Conservation (phyloP, 2,113 vertebrate genomes). For the Heloderma charlesbogerti region DNA sequence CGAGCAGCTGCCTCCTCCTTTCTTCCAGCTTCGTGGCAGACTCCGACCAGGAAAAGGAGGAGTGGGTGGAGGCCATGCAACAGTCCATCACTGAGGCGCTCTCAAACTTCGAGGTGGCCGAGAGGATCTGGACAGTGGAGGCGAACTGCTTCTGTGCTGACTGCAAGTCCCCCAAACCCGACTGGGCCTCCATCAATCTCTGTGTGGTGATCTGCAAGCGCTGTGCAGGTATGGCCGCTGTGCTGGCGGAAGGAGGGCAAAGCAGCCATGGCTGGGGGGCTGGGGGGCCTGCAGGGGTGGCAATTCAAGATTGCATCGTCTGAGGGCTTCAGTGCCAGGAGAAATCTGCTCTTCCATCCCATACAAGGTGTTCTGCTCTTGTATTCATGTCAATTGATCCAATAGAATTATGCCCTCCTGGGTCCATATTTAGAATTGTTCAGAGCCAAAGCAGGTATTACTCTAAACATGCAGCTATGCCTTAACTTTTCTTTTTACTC, state of each 20-base stretch:
- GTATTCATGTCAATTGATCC: neutral
- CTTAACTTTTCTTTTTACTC: too few species aligned
- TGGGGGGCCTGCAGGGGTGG: too few species aligned
- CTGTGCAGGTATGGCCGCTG: conserved; percentile 85
- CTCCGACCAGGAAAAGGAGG: conserved; percentile 86
- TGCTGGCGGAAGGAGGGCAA: neutral
- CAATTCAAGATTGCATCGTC: neutral
- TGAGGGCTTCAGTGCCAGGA: neutral
- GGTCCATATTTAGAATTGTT: too few species aligned
- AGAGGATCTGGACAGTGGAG: conserved; percentile 86
- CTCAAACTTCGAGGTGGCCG: conserved; percentile 89
- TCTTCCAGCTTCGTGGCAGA: conserved; percentile 87
- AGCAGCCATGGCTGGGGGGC: neutral
- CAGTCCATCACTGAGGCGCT: conserved; percentile 86
- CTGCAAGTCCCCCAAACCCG: conserved; percentile 83
- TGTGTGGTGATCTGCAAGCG: conserved; percentile 93
- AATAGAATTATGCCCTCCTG: too few species aligned
- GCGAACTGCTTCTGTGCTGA: conserved; percentile 90
- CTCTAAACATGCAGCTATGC: too few species aligned
- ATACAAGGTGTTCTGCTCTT: too few species aligned
- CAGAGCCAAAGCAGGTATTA: too few species aligned
- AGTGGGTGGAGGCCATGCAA: conserved; percentile 91
- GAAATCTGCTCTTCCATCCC: neutral
- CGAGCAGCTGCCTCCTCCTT: neutral
- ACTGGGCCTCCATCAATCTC: conserved; percentile 96